Evolutionary conservation across 2,888 invertebrate genomes (phyloP), one percentile per base, ranked within the genome.

Genomic region (Bellardia pandia): DNA sequence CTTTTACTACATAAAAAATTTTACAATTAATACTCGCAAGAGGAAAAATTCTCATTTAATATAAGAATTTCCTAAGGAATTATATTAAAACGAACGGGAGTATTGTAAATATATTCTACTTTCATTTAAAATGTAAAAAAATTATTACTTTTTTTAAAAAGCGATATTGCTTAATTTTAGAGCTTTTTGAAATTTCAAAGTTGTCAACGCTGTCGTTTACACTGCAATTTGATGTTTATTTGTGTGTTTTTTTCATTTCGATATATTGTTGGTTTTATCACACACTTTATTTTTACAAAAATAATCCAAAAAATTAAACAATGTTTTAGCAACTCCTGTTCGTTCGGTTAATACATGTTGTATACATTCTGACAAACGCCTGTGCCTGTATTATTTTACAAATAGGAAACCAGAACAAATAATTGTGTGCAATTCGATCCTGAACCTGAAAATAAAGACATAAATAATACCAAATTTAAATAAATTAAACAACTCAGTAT

Each of bases 231-330:
- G 40, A 66, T 79, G 79, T 79, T 85, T 85, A 79, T 78, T 84
- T 85, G 69, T 85, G 75, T 80, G 75, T 85, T 76, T 76, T 45
- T 77, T 85, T 80, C 85, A 9, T 75, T 76, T 71, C 48, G 48
- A 45, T 64, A 62, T 62, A 48, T 79, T 80, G 48, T 48, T 69
- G 42, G 45, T 64, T 64, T 84, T 74, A 71, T 72, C 71, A 48
- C 51, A 48, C 40, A 60, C 40, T 81, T 66, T 56, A 77, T 72
- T 82, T 81, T 72, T 58, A 77, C 40, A 53, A 68, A 79, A 76
- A 77, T n/a, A 72, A 77, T 58, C 30, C 42, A 51, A 68, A 71
- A 40, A 75, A 37, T 66, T 68, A 62, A 51, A 51, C n/a, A 71
- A 74, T 68, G 56, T 62, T 60, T 79, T 42, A 51, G 37, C n/a